A percentile compares a stretch with the other conserved stretches of the same genome.
Conservation (phyloP, 2,797 vertebrate genomes). For the Ctenochaetus hawaiiensis region DNA sequence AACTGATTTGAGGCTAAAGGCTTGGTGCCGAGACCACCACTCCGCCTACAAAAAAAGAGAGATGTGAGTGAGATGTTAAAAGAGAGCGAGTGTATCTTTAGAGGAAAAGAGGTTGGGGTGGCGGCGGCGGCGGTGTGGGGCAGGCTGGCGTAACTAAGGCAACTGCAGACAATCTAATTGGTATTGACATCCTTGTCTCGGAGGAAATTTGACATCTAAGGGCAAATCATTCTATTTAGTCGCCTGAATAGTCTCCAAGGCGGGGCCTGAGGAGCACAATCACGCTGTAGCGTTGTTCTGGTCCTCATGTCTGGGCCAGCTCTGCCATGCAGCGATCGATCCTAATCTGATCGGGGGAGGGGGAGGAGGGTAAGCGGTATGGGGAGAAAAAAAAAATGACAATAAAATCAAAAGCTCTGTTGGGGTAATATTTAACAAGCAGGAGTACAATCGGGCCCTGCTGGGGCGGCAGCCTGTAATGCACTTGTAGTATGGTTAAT, state of each 20-base stretch:
- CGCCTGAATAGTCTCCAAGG: slow-evolving; percentile 88
- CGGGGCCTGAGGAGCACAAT: slow-evolving; percentile 80
- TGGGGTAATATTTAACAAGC: slow-evolving; percentile 87
- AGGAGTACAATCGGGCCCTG: slow-evolving; percentile 81
- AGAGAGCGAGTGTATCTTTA: slow-evolving; percentile 81
- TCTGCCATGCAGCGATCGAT: slow-evolving; percentile 85
- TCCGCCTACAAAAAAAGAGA: slow-evolving; percentile 76
- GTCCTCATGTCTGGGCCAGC: slow-evolving; percentile 80
- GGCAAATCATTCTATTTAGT: slow-evolving; percentile 92
- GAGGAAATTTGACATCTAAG: slow-evolving; percentile 91
- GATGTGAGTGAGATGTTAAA: slow-evolving; percentile 84
- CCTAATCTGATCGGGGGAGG: slow-evolving; percentile 85
- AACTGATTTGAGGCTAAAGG: slow-evolving; percentile 88
- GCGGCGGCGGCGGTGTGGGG: slow-evolving; percentile 55
- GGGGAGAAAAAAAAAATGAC: slow-evolving; percentile 80
- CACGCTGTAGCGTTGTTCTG: slow-evolving; percentile 78
- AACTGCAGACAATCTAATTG: slow-evolving; percentile 89
- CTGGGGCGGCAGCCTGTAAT: slow-evolving; percentile 79
- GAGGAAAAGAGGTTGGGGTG: slow-evolving; percentile 71
- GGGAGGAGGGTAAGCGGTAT: slow-evolving; percentile 77
- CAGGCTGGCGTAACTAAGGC: slow-evolving; percentile 82
- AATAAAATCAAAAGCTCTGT: slow-evolving; percentile 90
- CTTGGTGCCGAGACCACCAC: slow-evolving; percentile 82
- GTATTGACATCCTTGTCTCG: slow-evolving; percentile 90
- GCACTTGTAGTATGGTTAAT: slow-evolving; percentile 85